A percentile compares a stretch with the other conserved stretches of the same genome.
Evolutionary conservation across 2,888 invertebrate genomes (phyloP).

Genomic region (Pyrgus malvae): DNA sequence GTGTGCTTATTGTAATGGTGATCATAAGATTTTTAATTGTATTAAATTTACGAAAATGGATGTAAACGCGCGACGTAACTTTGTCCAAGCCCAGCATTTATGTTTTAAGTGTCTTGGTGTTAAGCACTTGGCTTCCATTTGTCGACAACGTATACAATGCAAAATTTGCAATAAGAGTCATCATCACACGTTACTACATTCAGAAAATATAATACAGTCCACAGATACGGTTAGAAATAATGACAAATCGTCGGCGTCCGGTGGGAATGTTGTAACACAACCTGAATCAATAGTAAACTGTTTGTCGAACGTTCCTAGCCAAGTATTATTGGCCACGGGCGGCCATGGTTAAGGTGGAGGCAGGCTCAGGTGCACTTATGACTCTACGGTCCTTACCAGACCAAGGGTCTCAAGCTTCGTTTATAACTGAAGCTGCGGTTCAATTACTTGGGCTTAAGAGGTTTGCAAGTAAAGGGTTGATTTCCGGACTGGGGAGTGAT

Average conservation of each 20-base stretch:
- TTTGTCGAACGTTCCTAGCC: conserved; percentile 22
- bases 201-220: conserved; percentile 5
- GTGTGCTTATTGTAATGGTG: conserved; percentile 8
- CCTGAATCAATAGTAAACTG: conserved; percentile 14
- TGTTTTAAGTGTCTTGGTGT: conserved; percentile 37
- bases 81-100: conserved; percentile 30
- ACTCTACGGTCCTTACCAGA: conserved; percentile 34
- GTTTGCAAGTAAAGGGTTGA: conserved; percentile 17
- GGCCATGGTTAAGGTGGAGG: conserved; percentile 28
- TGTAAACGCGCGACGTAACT: conserved; percentile 26
- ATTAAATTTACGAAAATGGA: conserved; percentile 32
- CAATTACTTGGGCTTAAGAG: conserved; percentile 30
- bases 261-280: conserved; percentile 15
- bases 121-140: conserved; percentile 33
- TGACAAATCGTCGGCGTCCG: neutral
- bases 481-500: conserved; percentile 26
- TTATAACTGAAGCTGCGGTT: conserved; percentile 35
- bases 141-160: conserved; percentile 29
- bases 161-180: conserved; percentile 30
- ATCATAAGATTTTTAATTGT: conserved; percentile 36
- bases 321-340: conserved; percentile 33
- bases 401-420: conserved; percentile 38
- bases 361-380: conserved; percentile 25
- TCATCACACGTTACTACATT: conserved; percentile 36
- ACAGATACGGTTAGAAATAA: neutral